Conservation (phyloP, 2,888 invertebrate genomes). For the Melanchra persicariae region DNA sequence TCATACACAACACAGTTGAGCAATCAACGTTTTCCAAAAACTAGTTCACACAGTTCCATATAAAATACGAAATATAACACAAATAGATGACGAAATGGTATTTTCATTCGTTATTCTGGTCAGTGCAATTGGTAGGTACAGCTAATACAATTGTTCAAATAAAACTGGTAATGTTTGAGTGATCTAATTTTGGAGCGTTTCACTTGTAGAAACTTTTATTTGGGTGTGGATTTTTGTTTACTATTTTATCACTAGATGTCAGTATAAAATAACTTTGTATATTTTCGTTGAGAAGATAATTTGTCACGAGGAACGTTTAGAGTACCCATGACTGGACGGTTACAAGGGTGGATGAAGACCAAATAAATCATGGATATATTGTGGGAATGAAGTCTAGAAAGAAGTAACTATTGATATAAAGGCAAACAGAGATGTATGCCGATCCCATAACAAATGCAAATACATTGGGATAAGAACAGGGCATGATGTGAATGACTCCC, state of each 20-base stretch:
- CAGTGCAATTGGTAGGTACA: slow-evolving; percentile 55
- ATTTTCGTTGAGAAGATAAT: too few species aligned
- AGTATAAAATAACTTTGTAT: too few species aligned
- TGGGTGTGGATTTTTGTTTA: background rate
- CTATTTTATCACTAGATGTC: too few species aligned
- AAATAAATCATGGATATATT: too few species aligned
- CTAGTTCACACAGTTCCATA: slow-evolving; percentile 62
- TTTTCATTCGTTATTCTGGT: slow-evolving; percentile 66
- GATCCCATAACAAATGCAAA: background rate
- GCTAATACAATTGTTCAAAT: slow-evolving; percentile 67
- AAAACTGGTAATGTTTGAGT: slow-evolving; percentile 68
- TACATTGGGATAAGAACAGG: too few species aligned
- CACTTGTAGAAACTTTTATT: background rate
- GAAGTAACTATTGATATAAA: too few species aligned
- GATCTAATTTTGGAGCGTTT: slow-evolving; percentile 69
- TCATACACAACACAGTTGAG: slow-evolving; percentile 57
- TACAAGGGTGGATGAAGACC: too few species aligned
- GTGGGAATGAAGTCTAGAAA: too few species aligned
- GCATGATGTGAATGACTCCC: too few species aligned
- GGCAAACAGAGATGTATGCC: too few species aligned
- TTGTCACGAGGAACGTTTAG: too few species aligned
- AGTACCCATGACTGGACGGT: too few species aligned
- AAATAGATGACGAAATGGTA: slow-evolving; percentile 70
- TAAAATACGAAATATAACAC: slow-evolving; percentile 52
- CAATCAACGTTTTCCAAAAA: slow-evolving; percentile 61